Conservation (phyloP, 2,797 vertebrate species). For the Knipowitschia caucasica region DNA sequence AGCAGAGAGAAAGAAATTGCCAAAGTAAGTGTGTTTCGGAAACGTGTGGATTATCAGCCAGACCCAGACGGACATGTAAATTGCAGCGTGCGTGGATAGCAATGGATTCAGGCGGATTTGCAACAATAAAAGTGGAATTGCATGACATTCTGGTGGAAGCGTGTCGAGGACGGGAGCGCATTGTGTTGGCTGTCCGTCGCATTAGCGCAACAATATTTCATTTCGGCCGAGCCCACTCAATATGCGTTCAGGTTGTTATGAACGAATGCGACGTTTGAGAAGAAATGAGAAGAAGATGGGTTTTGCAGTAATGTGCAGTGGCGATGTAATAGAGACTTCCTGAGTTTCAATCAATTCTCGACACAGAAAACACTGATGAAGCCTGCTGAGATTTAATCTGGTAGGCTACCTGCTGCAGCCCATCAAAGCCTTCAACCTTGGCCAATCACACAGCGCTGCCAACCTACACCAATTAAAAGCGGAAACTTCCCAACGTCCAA, state of each 20-base stretch:
- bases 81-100: conserved; percentile 3
- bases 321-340: too few species aligned
- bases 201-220: neutral
- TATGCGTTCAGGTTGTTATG: too few species aligned
- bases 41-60: neutral
- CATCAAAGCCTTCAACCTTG: too few species aligned
- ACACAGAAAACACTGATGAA: too few species aligned
- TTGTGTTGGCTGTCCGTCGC: neutral
- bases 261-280: neutral
- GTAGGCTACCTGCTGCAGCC: too few species aligned
- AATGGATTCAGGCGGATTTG: conserved; percentile 21
- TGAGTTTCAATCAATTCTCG: too few species aligned
- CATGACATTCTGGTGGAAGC: conserved; percentile 2
- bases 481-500: too few species aligned
- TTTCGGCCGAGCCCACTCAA: neutral
- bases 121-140: conserved; percentile 10
- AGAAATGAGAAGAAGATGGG: conserved; percentile 15
- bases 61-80: conserved; percentile 1
- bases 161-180: neutral
- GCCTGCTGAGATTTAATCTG: too few species aligned
- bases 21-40: neutral
- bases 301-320: too few species aligned
- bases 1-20: conserved; percentile 15
- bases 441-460: too few species aligned
- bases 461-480: too few species aligned